Base-by-base conservation (phyloP, 1,140 invertebrate species). In the Drosophila rufa region DNA sequence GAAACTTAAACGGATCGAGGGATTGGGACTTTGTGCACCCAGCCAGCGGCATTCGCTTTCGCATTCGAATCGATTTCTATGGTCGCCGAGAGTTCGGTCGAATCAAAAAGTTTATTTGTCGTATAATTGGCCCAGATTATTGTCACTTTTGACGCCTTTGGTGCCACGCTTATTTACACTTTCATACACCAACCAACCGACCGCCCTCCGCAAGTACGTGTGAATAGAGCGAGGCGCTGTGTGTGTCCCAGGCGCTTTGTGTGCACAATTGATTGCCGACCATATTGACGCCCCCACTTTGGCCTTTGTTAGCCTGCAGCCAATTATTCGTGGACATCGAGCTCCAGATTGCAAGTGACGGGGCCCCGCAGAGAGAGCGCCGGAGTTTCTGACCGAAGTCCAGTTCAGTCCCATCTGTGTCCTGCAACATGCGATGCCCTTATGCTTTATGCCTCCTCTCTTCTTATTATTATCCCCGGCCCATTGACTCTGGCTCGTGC, bases 181-280 rank as follows among this genome's bases (percentile, higher is more conserved):
- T 82, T 69, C 65, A 80, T 79, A 71, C 47, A 14, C 36, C 36
- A 9, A 11, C 30, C 36, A 8, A 33, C 14, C 38, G 38, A 4
- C 38, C 38, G 38, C 22, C 22, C 6, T 56, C 48, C 17, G 56
- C 45, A 80, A 86, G 79, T 76, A 65, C 38, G 48, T 70, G 65
- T 74, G 50, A 75, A 81, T 62, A 58, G 60, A 65, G 65, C 33
- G 66, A 53, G 68, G 76, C 67, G 27, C 33, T 62, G 59, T 43
- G 57, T 69, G 61, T 46, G 61, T 46, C 17, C 58, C 1, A 33
- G 58, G 58, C 36, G 61, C 57, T 77, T 86, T 82, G 80, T 87
- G 86, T 87, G 82, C 70, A 60, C 83, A 87, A 82, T 82, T 87
- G 83, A 87, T 87, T 87, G 83, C 64, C 69, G 57, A 66, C 57